Conservation (phyloP, 2,797 vertebrate genomes). For the Eospalax fontanierii region DNA sequence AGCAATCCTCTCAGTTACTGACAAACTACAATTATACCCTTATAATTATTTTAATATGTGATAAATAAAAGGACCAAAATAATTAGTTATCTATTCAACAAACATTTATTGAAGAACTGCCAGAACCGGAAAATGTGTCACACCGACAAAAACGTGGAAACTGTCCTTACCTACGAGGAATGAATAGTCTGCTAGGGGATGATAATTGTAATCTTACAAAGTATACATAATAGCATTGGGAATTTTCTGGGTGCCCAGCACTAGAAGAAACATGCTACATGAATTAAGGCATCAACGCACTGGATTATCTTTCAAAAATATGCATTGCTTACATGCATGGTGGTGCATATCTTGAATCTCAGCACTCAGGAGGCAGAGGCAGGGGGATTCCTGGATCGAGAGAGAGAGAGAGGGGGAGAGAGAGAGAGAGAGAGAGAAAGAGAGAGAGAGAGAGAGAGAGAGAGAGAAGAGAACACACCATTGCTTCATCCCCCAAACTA, state of each 20-base stretch:
- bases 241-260: not conserved
- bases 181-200: not conserved
- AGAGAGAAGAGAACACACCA: not conserved
- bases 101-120: not conserved
- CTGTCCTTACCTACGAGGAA: not conserved
- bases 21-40: not conserved
- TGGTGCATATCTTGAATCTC: too few species aligned
- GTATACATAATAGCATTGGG: rapidly evolving
- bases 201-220: not conserved
- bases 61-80: not conserved
- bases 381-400: too few species aligned
- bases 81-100: not conserved
- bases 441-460: too few species aligned
- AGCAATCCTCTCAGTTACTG: not conserved
- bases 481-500: too few species aligned
- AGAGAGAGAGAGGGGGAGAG: too few species aligned
- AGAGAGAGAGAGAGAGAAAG: too few species aligned
- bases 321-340: too few species aligned
- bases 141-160: not conserved
- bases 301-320: too few species aligned
- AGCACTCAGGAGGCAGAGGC: too few species aligned
- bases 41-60: slow-evolving; percentile 23
- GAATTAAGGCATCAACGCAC: too few species aligned
- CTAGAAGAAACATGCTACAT: not conserved
- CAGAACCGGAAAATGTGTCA: not conserved